Evolutionary conservation across 2,888 invertebrate genomes (phyloP), one percentile per base, ranked within the genome.

Genomic region (Lithophane leautieri): DNA sequence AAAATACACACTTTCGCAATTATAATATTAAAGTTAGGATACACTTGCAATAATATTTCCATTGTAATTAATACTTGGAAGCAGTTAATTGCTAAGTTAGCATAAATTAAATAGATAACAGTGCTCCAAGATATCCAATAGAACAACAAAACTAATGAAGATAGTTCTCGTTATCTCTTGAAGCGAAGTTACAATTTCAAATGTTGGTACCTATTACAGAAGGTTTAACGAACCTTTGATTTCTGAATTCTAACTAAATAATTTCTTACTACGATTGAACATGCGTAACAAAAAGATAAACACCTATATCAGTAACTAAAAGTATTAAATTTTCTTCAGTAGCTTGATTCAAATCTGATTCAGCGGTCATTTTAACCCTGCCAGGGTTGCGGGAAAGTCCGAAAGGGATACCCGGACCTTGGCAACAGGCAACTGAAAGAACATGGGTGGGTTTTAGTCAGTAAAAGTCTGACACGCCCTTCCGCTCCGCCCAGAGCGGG

Each of bases 161-260:
- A 81, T 76, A 71, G 54, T 81, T 47, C 50, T 67, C 61, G 56
- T 62, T 61, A 81, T 42, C 70, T 63, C 79, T 80, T 63, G 42
- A 80, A 68, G 25, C 60, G 22, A 58, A 70, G 22, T 63, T 47
- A 63, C 54, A 68, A 67, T 71, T 63, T 44, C 71, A 67, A 54
- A 81, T 60, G 40, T 78, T 47, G 42, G 16, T 62, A 50, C 50
- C 56, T 62, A 44, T 62, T 67, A 65, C 22, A 16, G 22, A 79
- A 79, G 80, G 80, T 79, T 75, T 65, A 69, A 75, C 52, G 52
- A 69, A 56, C 65, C 76, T 81, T 69, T 66, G 60, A 80, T n/a
- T 66, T 80, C 56, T 40, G 62, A 68, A 44, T 74, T 47, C 8
- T 44, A 19, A 63, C 65, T 54, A 60, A 69, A 47, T 68, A 44